A percentile compares a stretch with the other conserved stretches of the same genome.
Conservation (phyloP, 2,888 invertebrate genomes). For the Drosophila hamatofila region DNA sequence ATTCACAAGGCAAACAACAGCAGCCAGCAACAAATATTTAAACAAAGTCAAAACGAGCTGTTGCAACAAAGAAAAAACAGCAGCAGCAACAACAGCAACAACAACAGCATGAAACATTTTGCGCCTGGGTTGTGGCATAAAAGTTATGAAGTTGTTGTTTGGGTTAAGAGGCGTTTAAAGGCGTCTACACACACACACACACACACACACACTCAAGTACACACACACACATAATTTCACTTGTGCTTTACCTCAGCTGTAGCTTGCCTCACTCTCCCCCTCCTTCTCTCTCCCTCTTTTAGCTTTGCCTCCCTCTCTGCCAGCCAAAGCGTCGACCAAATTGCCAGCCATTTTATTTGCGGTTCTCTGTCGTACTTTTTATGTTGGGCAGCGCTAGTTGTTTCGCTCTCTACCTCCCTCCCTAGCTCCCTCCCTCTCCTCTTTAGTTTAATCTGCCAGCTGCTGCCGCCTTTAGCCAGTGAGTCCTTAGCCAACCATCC, state of each 20-base stretch:
- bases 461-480: conserved; percentile 16
- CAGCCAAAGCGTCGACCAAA: conserved; percentile 46
- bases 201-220: not conserved
- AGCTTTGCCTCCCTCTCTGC: not conserved
- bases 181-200: conserved; percentile 40
- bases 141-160: conserved; percentile 49
- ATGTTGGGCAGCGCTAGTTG: conserved; percentile 24
- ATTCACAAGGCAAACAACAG: conserved; percentile 41
- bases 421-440: conserved; percentile 4
- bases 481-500: not conserved
- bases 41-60: conserved; percentile 62
- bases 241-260: conserved; percentile 26
- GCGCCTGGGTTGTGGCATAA: conserved; percentile 26
- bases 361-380: conserved; percentile 67
- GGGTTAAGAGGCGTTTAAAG: conserved; percentile 53
- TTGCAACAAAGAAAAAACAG: conserved; percentile 20
- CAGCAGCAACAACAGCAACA: conserved; percentile 15
- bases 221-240: conserved; percentile 57
- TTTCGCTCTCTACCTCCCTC: not conserved
- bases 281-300: not conserved
- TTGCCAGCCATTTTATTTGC: conserved; percentile 76
- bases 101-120: conserved; percentile 40
- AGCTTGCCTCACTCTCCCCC: not conserved
- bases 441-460: conserved; percentile 59
- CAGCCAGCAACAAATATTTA: conserved; percentile 40